Base-by-base conservation (phyloP, 2,113 vertebrate species). In the Alexandromys fortis region DNA sequence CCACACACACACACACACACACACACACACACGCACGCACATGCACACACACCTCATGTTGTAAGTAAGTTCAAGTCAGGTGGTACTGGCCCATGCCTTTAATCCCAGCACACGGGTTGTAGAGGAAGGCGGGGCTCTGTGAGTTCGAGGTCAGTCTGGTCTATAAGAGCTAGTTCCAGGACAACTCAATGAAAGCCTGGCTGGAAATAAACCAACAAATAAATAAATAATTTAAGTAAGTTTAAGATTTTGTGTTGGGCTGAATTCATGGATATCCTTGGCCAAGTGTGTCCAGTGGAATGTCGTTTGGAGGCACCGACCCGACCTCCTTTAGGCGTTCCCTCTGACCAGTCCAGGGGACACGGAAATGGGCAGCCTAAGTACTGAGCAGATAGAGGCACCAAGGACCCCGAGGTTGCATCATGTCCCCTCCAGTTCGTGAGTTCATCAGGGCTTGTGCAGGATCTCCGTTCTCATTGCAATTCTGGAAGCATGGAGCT, bases 341-440 rank as follows among this genome's bases (percentile, higher is more conserved):
- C 2, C 19, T 4, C 55, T 42, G 72, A 35, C 14, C 3, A 65
- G 91, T 42, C 30, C 63, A 30, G 75, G 33, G 4, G 26, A 58
- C 24, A 0, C 0, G 16, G 30, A 22, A 4, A 24, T 0, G 21
- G 26, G 42, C 9, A 26, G 33, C 38, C 77, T 61, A 1, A 17
- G 30, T 45, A 14, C 85, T 35, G 86, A 86, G 86, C 19, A 81
- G 61, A 52, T 26, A 0, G 49, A 30, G 17, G 0, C 7, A 45
- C 10, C 42, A 49, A 87, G 42, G 45, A 63, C 35, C 5, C 42
- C 11, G 13, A 55, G 26, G 26, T 16, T 7, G 8, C 42, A 2
- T 67, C 52, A 19, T 21, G 42, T 10, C 21, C 58, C 47, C 38
- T 87, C 22, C 26, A 42, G 75, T 58, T n/a, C 12, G 9, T 19